Evolutionary conservation across 2,888 invertebrate genomes (phyloP), one percentile per base, ranked within the genome.

Genomic region (Artemia sinica): DNA sequence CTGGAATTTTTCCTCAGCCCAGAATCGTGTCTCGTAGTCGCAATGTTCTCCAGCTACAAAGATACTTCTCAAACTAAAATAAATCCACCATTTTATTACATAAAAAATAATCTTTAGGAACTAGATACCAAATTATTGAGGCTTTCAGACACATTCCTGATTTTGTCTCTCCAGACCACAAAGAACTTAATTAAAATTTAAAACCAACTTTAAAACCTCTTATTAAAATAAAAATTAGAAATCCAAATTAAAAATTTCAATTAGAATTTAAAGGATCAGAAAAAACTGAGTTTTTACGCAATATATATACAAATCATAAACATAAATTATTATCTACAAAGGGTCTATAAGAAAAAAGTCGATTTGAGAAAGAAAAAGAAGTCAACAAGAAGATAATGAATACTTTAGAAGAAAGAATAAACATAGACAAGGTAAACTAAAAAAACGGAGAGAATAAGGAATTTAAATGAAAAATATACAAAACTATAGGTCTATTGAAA

Each of bases 31-130:
- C 75, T 92, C 92, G 73, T 87, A 85, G 76, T 95, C 95, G 76
- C 93, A 91, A 75, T 93, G 91, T 76, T 95, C 95, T 0, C 95
- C 95, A 66, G 91, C 91, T 8, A 91, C 85, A 77, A 89, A 91
- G 69, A 92, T 68, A 66, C 75, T 74, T 67, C 76, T 73, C 65
- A 79, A 72, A 66, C 78, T 78, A 71, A 49, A 71, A 71, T 11
- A 12, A 52, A 68, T 12, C 11, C n/a, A 9, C 13, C 10, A 11
- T 65, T n/a, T 51, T 58, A 8, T 66, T 58, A n/a, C 3, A n/a
- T n/a, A 67, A 67, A 50, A 69, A 58, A 4, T 50, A 69, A 28
- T 41, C 66, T 12, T 12, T 66, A 41, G 14, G 52, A 67, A 70
- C 8, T 28, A 48, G 2, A 50, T 52, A 66, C 8, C 41, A 49